phyloP scores from a whole-genome alignment of 2,113 vertebrate species.

The Neofelis nebulosa region DNA sequence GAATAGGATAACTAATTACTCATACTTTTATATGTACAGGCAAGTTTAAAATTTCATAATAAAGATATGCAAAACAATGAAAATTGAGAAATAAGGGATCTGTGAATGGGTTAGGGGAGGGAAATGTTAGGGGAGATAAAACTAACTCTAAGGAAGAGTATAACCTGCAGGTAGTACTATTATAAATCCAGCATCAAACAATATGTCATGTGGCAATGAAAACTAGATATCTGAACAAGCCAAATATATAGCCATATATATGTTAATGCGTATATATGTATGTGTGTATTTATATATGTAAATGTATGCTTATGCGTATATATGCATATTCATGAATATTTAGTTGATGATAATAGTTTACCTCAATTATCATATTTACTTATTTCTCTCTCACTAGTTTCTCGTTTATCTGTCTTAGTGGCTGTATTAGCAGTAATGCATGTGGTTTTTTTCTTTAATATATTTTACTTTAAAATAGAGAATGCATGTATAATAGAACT shows the following conservation, averaged over 20 bases:
- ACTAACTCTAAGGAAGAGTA: not conserved
- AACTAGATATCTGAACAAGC: not conserved
- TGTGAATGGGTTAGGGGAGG: not conserved
- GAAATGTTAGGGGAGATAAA: not conserved
- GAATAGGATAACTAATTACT: not conserved
- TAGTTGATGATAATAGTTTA: not conserved
- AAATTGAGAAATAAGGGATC: not conserved
- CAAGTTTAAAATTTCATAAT: not conserved
- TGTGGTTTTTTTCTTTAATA: not conserved
- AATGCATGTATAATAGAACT: not conserved
- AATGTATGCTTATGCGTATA: not conserved
- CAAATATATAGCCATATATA: not conserved
- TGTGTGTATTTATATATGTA: not conserved
- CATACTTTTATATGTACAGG: not conserved
- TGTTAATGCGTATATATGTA: no score
- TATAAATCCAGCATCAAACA: not conserved
- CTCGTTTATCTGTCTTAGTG: not conserved
- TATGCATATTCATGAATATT: not conserved
- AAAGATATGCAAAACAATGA: not conserved
- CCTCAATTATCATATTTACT: not conserved
- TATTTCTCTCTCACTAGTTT: not conserved
- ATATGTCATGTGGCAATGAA: not conserved
- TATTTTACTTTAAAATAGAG: not conserved
- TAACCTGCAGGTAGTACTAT: not conserved
- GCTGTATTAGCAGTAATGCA: not conserved